Conservation (phyloP, 1,140 invertebrate genomes). For the Drosophila orena region DNA sequence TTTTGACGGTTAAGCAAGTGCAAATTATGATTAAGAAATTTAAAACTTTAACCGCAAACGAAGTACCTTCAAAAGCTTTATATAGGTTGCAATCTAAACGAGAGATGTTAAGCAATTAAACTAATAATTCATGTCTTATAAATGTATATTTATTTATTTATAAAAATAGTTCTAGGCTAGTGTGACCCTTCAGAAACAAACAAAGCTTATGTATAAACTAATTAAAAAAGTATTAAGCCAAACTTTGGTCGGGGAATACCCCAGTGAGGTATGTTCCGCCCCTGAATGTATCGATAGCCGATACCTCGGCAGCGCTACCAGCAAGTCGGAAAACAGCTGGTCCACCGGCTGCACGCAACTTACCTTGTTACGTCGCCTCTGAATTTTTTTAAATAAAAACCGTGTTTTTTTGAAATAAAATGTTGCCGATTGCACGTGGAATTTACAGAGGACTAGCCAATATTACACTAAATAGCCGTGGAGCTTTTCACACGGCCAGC, state of each 20-base stretch:
- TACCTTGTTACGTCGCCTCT: slow-evolving; percentile 60
- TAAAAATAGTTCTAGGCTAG: no score
- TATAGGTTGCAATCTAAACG: no score
- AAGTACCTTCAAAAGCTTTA: no score
- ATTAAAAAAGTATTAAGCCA: not conserved
- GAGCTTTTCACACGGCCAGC: slow-evolving; percentile 50
- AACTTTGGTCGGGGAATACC: not conserved
- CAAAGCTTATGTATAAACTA: not conserved
- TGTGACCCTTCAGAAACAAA: no score
- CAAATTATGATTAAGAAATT: slow-evolving; percentile 15
- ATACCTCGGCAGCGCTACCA: slow-evolving; percentile 2
- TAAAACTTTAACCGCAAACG: not conserved
- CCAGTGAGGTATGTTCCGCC: not conserved
- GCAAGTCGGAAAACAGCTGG: slow-evolving; percentile 12
- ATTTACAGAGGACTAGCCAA: slow-evolving; percentile 33
- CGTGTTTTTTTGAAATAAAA: slow-evolving; percentile 52
- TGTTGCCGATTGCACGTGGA: slow-evolving; percentile 59
- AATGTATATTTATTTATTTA: no score
- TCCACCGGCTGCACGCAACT: slow-evolving; percentile 12
- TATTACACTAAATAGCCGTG: slow-evolving; percentile 39
- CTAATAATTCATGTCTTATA: no score
- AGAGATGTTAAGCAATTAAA: no score
- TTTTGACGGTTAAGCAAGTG: slow-evolving; percentile 23
- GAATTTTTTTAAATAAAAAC: slow-evolving; percentile 10
- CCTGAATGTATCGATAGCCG: not conserved